These are phyloP conservation scores for Cyphomyrus discorhynchus DNA, from an alignment of 2,113 vertebrate genomes.

Conservation along the genomic window DNA sequence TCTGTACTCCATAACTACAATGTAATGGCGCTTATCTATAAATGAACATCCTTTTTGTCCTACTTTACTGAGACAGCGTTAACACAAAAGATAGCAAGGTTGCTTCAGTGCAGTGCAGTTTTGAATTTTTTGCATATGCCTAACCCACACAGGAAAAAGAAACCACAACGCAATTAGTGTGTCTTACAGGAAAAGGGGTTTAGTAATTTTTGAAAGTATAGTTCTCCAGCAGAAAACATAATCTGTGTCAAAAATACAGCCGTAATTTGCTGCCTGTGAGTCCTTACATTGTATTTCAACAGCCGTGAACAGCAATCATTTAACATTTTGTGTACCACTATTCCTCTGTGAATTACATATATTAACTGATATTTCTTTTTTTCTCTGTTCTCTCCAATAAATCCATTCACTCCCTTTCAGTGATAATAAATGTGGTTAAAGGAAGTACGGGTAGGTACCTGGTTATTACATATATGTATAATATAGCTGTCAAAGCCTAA, in stretches of 20 bases:
- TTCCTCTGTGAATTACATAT: neutral
- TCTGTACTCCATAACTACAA: too few species aligned
- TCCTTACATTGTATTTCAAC: neutral
- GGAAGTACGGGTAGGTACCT: neutral
- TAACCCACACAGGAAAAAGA: conserved; percentile 44
- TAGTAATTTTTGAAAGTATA: neutral
- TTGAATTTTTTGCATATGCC: neutral
- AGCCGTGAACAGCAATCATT: neutral
- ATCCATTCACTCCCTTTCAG: neutral
- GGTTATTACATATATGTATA: neutral
- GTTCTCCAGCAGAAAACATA: neutral
- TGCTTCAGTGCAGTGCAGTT: neutral
- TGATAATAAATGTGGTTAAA: neutral
- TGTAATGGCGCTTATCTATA: neutral
- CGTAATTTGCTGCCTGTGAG: neutral
- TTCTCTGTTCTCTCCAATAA: neutral
- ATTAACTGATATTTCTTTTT: neutral
- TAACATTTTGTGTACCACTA: neutral
- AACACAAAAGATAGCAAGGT: conserved; percentile 12
- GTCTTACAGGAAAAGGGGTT: neutral
- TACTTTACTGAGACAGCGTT: neutral
- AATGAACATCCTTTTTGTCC: too few species aligned
- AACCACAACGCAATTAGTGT: conserved; percentile 35
- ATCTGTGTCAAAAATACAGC: neutral
- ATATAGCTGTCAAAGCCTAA: neutral